Base-by-base conservation (phyloP, 2,113 vertebrate genomes). In the Sialia sialis region DNA sequence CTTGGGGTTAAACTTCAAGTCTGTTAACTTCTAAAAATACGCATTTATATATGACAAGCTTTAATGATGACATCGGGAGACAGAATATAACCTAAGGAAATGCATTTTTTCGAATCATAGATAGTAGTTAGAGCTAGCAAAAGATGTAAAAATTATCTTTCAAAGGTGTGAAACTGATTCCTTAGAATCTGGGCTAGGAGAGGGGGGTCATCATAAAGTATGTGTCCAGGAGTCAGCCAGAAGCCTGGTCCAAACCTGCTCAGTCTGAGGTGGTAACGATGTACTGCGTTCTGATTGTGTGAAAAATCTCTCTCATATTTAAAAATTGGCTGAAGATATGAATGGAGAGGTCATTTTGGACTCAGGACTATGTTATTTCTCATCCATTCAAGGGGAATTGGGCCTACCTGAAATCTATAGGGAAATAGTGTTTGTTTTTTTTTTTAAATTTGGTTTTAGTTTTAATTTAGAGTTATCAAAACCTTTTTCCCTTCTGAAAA, bases 191-290 rank as follows among this genome's bases (percentile, higher is more conserved):
- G 14, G 1, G 43, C 8, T 21, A 16, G 32, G 9, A 87, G 18
- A 81, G 4, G 46, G 46, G 13, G 10, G 11, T 8, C 10, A 39
- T 12, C 13, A 36, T 13, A n/a, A 73, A 77, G 4, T 4, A 0
- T n/a, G 32, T 44, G 38, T 19, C 10, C 41, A 58, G 7, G 39
- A 62, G 30, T 44, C 41, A 84, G 55, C 27, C 12, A 78, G 43
- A 74, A 78, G 3, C 10, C 32, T 8, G 1, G 27, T 49, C 20
- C 32, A 82, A 78, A 72, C 2, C 6, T 69, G 27, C n/a, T 59
- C 4, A 0, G 4, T 20, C n/a, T 87, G 43, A 32, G 20, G 10
- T 38, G 3, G 9, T 19, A 87, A 34, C 43, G 5, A 0, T 5
- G 7, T 5, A 60, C 27, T 13, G 62, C 49, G 9, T 46, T 82